Percentiles rank a stretch among this genome's conserved stretches.
phyloP scores from a whole-genome alignment of 1,140 invertebrate species.

The Myzus persicae region DNA sequence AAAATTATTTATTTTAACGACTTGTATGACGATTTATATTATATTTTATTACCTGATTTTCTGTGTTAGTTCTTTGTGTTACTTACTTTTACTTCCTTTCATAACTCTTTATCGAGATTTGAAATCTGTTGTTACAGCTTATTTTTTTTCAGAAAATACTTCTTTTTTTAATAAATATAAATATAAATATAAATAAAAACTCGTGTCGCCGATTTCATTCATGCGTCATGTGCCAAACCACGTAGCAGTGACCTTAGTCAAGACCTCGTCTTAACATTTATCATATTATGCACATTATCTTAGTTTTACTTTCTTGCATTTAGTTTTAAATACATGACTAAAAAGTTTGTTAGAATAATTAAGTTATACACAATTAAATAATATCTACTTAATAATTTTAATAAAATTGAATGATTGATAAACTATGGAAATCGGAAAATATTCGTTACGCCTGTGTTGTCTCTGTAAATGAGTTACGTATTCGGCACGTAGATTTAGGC shows the following conservation, averaged over 20 bases:
- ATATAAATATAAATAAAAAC: background rate
- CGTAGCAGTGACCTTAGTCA: constrained; percentile 34
- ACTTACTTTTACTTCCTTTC: background rate
- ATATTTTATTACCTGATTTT: background rate
- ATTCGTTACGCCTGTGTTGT: no score
- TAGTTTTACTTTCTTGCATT: background rate
- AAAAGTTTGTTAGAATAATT: background rate
- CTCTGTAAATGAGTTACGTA: no score
- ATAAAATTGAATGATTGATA: background rate
- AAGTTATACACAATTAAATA: background rate
- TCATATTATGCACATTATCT: background rate
- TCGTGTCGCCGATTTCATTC: background rate
- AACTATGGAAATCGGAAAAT: background rate
- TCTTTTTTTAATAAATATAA: background rate
- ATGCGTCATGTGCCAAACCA: background rate
- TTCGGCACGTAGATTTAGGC: no score
- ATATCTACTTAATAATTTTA: no score
- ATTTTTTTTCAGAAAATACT: background rate
- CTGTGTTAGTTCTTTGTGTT: no score
- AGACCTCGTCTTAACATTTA: background rate
- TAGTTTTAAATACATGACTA: background rate
- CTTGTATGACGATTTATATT: background rate
- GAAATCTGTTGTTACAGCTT: background rate
- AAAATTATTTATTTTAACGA: background rate
- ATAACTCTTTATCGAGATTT: no score